Evolutionary conservation across 2,113 vertebrate species (phyloP), one percentile per base, ranked within the genome.

Genomic region (Corydoras maculifer): DNA sequence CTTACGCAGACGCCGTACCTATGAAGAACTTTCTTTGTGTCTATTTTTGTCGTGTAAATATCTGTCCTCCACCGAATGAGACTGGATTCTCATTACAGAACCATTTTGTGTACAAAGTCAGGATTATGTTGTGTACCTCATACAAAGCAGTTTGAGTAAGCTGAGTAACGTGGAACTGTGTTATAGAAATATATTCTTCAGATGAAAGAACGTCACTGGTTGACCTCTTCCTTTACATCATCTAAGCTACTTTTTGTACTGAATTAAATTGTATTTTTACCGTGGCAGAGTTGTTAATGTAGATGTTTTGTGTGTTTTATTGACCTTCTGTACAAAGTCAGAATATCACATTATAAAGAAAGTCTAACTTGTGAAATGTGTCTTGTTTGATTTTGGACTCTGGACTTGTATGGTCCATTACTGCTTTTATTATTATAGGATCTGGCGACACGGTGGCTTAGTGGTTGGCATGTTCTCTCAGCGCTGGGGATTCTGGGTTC

Each of bases 191-290:
- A 67, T 66, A 51, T 80, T 18, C 75, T 66, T 25, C 18, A 78
- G 68, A 63, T 64, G 68, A 83, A 73, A 72, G 55, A 74, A 79
- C 78, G 81, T 88, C 86, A 84, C 84, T 88, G 84, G 83, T 79
- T 81, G 78, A 83, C 83, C 82, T 77, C 85, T 82, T 87, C 81
- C 79, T 54, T 79, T 77, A 75, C 81, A 65, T 64, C 69, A 15
- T 75, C 18, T 80, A 61, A 62, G 51, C 65, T 75, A 62, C 18
- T 57, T 62, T 62, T 72, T 71, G 64, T 67, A 57, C 30, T 13
- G 55, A 43, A 43, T 62, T 50, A 62, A 65, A 62, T 51, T 59
- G 61, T 49, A 68, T 62, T 70, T 70, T 18, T 66, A n/a, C 54
- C 10, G 54, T 14, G 63, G 51, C 55, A 31, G 69, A 63, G 69